A percentile compares a stretch with the other conserved stretches of the same genome.
Conservation (phyloP, 1,140 invertebrate species). For the Eumaeus atala region DNA sequence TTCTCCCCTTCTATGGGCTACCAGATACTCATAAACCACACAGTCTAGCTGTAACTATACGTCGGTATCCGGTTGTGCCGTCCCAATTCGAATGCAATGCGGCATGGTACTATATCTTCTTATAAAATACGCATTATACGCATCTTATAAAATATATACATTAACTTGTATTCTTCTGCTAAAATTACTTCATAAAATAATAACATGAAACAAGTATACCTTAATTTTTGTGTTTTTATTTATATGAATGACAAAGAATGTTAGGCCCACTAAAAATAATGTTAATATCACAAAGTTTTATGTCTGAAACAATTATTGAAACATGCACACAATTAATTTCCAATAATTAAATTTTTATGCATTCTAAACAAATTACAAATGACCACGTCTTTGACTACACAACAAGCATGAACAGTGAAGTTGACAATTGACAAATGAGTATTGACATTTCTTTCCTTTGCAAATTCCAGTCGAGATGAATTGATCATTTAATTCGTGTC, state of each 20-base stretch:
- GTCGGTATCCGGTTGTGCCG: no score
- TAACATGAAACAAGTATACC: constrained; percentile 2
- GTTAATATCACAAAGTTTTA: no score
- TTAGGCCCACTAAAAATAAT: no score
- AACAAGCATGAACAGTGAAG: constrained; percentile 2
- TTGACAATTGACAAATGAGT: constrained; percentile 12
- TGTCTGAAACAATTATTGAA: neutral
- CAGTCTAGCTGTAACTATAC: no score
- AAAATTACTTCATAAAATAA: constrained; percentile 7
- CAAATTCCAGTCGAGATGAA: no score
- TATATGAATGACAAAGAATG: constrained; percentile 7
- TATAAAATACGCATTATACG: no score
- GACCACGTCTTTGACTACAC: constrained; percentile 22
- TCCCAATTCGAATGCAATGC: no score
- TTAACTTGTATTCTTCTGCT: constrained; percentile 16
- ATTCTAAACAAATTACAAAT: constrained; percentile 18
- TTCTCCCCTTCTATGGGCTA: no score
- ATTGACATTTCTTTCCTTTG: neutral
- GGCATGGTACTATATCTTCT: no score
- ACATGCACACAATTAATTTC: neutral
- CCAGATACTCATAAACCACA: no score
- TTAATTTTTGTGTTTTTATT: constrained; percentile 13
- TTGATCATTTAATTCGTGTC: no score
- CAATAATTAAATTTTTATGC: constrained; percentile 10
- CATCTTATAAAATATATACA: no score